phyloP scores from a whole-genome alignment of 2,113 vertebrate genomes.

The Aphyosemion australe region DNA sequence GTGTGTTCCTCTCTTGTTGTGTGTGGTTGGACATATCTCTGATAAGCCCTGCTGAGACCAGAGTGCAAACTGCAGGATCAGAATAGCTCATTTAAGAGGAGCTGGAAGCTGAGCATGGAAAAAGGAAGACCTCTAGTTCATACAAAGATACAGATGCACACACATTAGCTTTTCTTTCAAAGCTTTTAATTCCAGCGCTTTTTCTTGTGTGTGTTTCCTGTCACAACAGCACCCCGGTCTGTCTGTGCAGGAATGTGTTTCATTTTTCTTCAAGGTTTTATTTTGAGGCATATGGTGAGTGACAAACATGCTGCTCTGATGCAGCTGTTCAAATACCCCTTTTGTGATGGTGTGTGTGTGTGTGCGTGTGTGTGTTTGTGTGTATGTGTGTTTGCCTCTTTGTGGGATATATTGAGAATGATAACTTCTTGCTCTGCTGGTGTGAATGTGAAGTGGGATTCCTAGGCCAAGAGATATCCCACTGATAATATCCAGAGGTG shows the following conservation, averaged over 20 bases:
- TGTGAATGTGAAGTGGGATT: slow-evolving; percentile 8
- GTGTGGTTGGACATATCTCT: slow-evolving; percentile 49
- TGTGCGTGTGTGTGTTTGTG: slow-evolving; percentile 16
- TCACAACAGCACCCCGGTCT: slow-evolving; percentile 5
- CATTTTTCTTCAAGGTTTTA: slow-evolving; percentile 60
- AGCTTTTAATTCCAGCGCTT: not conserved
- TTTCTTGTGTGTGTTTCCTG: not conserved
- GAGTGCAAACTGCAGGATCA: slow-evolving; percentile 54
- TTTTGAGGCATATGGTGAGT: slow-evolving; percentile 76
- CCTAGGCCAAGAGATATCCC: slow-evolving; percentile 29
- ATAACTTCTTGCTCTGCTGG: slow-evolving; percentile 9
- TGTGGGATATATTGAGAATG: slow-evolving; percentile 2
- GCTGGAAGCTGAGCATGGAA: slow-evolving; percentile 59
- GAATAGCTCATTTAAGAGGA: slow-evolving; percentile 71
- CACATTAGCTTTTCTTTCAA: not conserved
- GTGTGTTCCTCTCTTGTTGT: slow-evolving; percentile 15
- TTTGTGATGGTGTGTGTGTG: slow-evolving; percentile 52
- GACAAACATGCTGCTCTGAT: slow-evolving; percentile 49
- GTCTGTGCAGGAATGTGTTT: slow-evolving; percentile 56
- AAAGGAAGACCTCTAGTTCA: slow-evolving; percentile 42
- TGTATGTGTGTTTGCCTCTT: slow-evolving; percentile 2
- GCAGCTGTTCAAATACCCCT: slow-evolving; percentile 71
- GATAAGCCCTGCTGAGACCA: slow-evolving; percentile 60
- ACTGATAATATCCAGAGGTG: slow-evolving; percentile 43
- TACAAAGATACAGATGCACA: slow-evolving; percentile 10